Percentiles rank a stretch among this genome's conserved stretches.
These are phyloP conservation scores for Centropus unirufus DNA, from an alignment of 2,113 vertebrate species.

Conservation along the genomic window DNA sequence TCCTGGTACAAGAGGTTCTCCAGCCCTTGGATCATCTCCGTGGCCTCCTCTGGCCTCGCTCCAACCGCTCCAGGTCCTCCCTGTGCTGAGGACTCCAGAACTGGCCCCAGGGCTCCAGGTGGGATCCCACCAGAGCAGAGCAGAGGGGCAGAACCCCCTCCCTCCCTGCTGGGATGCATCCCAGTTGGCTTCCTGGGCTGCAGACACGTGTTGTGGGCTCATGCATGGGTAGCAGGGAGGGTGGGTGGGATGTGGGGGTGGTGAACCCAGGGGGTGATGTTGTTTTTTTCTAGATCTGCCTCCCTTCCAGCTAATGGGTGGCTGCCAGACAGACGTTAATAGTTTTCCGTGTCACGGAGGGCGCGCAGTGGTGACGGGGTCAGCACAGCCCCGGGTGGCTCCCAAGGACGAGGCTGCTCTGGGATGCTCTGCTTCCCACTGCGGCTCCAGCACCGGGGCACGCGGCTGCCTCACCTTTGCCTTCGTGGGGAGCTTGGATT, in stretches of 20 bases:
- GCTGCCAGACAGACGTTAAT: neutral
- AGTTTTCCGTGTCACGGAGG: neutral
- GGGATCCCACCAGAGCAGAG: no score
- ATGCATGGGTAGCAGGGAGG: neutral
- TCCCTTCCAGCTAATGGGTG: neutral
- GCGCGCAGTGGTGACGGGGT: neutral
- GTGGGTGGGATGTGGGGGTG: neutral
- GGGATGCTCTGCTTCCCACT: neutral
- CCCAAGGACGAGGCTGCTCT: fast-evolving
- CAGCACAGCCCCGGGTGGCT: neutral
- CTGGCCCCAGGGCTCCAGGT: no score
- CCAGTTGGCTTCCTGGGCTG: no score
- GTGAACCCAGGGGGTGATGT: neutral
- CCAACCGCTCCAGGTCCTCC: no score
- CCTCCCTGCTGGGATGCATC: no score
- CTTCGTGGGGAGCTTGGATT: neutral
- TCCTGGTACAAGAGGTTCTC: no score
- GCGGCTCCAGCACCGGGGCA: fast-evolving
- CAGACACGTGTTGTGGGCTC: no score
- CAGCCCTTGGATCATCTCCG: no score
- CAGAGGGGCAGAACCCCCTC: no score
- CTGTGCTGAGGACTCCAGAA: no score
- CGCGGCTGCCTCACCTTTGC: neutral
- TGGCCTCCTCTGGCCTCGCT: no score
- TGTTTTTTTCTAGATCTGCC: neutral